Percentiles rank a stretch among this genome's conserved stretches.
Evolutionary conservation across 2,797 vertebrate genomes (phyloP).

Genomic region (Mastacembelus armatus): DNA sequence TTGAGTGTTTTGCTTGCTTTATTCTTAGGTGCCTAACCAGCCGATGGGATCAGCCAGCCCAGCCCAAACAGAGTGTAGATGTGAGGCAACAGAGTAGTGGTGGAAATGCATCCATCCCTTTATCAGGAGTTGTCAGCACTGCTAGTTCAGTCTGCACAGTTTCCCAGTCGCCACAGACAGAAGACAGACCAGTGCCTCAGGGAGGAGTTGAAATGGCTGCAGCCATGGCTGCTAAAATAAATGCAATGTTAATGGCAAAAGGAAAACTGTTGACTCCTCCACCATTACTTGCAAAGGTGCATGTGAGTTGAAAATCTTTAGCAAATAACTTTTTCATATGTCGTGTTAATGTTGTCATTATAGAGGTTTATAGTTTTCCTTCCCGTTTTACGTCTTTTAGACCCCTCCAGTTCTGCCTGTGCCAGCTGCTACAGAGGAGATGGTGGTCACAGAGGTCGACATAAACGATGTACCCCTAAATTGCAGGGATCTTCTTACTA

Average conservation of each 20-base stretch:
- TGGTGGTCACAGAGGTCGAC: conserved; percentile 86
- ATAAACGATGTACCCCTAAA: conserved; percentile 87
- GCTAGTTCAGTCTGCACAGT: conserved; percentile 34
- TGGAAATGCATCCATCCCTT: conserved; percentile 61
- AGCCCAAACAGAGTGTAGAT: conserved; percentile 68
- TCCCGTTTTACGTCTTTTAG: conserved; percentile 57
- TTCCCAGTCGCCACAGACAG: conserved; percentile 20
- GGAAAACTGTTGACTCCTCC: conserved; percentile 85
- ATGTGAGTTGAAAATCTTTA: background rate
- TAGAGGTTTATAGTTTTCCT: background rate
- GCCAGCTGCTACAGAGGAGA: conserved; percentile 68
- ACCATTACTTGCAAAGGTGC: conserved; percentile 84
- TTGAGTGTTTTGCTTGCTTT: too few relatives aligned
- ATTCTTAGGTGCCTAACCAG: conserved; percentile 80
- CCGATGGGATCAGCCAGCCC: conserved; percentile 83
- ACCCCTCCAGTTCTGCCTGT: conserved; percentile 49
- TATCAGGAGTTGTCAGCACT: conserved; percentile 50
- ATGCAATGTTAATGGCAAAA: conserved; percentile 89
- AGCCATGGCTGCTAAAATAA: conserved; percentile 88
- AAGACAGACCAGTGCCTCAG: conserved; percentile 57
- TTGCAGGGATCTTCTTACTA: conserved; percentile 86
- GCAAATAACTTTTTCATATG: background rate
- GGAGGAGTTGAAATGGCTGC: conserved; percentile 86
- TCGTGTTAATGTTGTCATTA: background rate
- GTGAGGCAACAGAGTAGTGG: conserved; percentile 62